Evolutionary conservation across 2,888 invertebrate species (phyloP).

Genomic region (Deilephila porcellus): DNA sequence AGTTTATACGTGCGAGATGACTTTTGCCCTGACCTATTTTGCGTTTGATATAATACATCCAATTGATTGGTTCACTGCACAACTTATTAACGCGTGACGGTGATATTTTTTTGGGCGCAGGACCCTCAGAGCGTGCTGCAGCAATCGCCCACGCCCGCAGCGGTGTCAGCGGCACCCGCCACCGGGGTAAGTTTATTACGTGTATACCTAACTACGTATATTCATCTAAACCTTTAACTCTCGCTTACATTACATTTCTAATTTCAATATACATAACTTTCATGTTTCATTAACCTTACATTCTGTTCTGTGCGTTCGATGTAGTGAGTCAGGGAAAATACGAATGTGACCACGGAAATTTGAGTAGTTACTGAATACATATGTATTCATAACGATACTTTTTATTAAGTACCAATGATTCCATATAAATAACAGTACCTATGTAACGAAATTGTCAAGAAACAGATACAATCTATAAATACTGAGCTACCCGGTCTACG

Average conservation of each 20-base stretch:
- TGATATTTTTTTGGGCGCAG: constrained; percentile 55
- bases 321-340: neutral
- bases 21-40: too few species aligned
- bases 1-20: too few species aligned
- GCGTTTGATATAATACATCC: too few species aligned
- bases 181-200: constrained; percentile 63
- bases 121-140: constrained; percentile 81
- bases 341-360: neutral
- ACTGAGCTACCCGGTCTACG: too few species aligned
- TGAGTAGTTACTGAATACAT: too few species aligned
- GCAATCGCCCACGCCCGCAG: constrained; percentile 64
- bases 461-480: too few species aligned
- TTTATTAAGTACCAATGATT: too few species aligned
- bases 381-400: too few species aligned
- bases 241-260: constrained; percentile 1
- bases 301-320: constrained; percentile 22
- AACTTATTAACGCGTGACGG: neutral
- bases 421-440: too few species aligned
- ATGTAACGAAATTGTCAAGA: too few species aligned
- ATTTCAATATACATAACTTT: constrained; percentile 38
- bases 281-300: constrained; percentile 35
- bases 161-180: constrained; percentile 60
- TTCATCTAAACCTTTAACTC: constrained; percentile 21
- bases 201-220: neutral
- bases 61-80: neutral